These are phyloP conservation scores for Artibeus jamaicensis DNA, from an alignment of 2,797 vertebrate species.

Conservation along the genomic window DNA sequence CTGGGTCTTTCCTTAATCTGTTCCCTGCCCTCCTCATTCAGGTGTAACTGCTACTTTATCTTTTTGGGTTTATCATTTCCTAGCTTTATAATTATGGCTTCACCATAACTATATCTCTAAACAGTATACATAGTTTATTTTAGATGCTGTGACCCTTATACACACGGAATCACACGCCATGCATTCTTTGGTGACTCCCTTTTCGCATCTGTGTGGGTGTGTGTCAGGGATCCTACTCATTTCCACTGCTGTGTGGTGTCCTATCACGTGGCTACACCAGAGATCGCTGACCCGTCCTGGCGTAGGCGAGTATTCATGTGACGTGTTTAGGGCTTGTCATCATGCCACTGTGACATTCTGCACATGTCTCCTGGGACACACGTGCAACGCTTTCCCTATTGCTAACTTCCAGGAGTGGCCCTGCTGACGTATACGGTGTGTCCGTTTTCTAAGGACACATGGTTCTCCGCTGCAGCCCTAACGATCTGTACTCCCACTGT, in stretches of 20 bases:
- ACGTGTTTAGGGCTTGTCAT: not conserved
- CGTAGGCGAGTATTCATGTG: not conserved
- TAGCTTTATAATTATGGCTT: not conserved
- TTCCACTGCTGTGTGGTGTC: not conserved
- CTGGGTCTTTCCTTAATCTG: not conserved
- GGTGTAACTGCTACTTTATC: not conserved
- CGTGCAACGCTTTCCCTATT: not conserved
- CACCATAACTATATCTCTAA: not conserved
- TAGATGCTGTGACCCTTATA: not conserved
- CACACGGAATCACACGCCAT: too few relatives aligned
- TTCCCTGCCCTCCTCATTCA: not conserved
- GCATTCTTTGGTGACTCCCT: not conserved
- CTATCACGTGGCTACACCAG: fast-evolving
- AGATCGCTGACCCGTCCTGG: not conserved
- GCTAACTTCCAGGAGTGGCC: not conserved
- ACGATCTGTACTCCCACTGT: not conserved
- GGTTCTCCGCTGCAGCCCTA: not conserved
- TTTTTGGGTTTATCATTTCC: not conserved
- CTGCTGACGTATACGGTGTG: not conserved
- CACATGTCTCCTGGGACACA: not conserved
- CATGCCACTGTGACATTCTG: not conserved
- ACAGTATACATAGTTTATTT: not conserved
- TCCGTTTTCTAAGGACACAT: not conserved
- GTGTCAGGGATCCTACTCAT: not conserved
- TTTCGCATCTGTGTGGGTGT: not conserved